phyloP scores from a whole-genome alignment of 2,888 invertebrate genomes.

The Ernsta delagoae region DNA sequence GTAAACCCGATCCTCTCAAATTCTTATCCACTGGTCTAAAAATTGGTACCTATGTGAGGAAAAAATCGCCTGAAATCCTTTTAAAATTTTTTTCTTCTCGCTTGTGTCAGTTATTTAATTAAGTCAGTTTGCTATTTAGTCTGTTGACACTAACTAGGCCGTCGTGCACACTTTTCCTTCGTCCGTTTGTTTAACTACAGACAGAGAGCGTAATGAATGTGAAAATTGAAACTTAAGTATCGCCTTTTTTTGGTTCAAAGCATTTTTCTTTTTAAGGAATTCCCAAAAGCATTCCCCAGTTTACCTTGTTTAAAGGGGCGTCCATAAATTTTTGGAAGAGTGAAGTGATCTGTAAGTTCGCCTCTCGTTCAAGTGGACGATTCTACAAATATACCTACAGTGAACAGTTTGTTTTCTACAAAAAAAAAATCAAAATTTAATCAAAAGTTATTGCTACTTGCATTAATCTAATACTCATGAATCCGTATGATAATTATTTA shows the following conservation, averaged over 20 bases:
- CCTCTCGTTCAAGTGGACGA: no score
- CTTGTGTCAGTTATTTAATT: slow-evolving; percentile 9
- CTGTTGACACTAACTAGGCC: slow-evolving; percentile 8
- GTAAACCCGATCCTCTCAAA: no score
- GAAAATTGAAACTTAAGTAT: slow-evolving; percentile 16
- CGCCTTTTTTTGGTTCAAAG: slow-evolving; percentile 3
- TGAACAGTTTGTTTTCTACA: no score
- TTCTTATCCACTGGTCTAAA: no score
- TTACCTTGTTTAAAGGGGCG: not conserved
- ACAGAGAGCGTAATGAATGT: slow-evolving; percentile 1
- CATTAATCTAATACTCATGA: no score
- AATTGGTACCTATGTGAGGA: not conserved
- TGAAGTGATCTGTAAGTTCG: no score
- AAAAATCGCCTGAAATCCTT: not conserved
- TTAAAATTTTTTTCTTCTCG: not conserved
- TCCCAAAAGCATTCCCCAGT: not conserved
- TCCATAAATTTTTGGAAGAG: not conserved
- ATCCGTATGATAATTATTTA: no score
- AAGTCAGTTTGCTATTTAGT: slow-evolving; percentile 2
- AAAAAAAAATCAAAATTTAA: no score
- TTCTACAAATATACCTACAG: no score
- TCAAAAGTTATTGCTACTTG: no score
- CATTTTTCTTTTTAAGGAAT: not conserved
- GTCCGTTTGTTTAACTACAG: not conserved
- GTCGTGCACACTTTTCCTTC: not conserved